A percentile compares a stretch with the other conserved stretches of the same genome.
Evolutionary conservation across 1,140 invertebrate species (phyloP).

Genomic region (Diorhabda sublineata): DNA sequence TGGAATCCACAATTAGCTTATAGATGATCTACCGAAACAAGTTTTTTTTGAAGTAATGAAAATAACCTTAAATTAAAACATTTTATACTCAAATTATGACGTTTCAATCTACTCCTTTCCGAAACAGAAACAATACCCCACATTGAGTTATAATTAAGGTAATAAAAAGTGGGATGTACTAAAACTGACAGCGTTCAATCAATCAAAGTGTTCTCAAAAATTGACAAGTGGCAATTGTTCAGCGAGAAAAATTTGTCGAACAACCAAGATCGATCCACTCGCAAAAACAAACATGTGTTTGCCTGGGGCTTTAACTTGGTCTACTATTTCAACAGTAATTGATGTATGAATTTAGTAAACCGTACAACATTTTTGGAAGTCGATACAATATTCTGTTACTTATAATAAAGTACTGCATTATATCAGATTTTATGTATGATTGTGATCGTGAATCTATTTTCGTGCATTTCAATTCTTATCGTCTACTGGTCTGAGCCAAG

Average conservation of each 20-base stretch:
- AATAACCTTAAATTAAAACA: no score
- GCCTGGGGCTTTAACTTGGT: not conserved
- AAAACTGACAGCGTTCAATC: not conserved
- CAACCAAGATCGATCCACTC: not conserved
- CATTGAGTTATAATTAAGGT: slow-evolving; percentile 4
- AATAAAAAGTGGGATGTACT: slow-evolving; percentile 12
- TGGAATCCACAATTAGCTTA: no score
- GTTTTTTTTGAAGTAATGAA: no score
- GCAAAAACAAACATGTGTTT: slow-evolving; percentile 10
- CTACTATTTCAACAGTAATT: not conserved
- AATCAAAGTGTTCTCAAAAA: slow-evolving; percentile 6
- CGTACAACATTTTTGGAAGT: not conserved
- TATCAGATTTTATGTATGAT: no score
- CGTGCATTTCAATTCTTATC: no score
- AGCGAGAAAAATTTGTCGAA: slow-evolving; percentile 6
- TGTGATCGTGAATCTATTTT: no score
- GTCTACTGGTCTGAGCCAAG: no score
- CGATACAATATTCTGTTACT: not conserved
- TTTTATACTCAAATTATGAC: no score
- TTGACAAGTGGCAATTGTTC: slow-evolving; percentile 12
- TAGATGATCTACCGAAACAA: no score
- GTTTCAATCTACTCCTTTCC: no score
- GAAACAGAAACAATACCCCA: not conserved
- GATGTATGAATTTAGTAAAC: not conserved
- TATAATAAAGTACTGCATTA: no score